Conservation (phyloP, 1,140 invertebrate genomes). For the Penaeus chinensis region DNA sequence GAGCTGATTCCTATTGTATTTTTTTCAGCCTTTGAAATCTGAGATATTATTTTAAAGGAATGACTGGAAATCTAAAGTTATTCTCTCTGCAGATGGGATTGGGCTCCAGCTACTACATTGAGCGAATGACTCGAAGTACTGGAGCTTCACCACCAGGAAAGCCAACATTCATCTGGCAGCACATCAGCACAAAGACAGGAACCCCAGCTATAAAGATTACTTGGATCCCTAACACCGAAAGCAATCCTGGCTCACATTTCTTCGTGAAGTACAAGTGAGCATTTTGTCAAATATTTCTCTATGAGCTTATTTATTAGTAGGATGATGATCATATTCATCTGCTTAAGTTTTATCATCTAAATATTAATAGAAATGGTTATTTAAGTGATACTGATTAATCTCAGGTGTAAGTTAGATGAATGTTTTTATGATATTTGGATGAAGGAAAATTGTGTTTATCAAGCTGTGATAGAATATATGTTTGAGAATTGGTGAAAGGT, state of each 20-base stretch:
- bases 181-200: conserved; percentile 79
- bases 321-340: too few species aligned
- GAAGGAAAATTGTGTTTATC: too few species aligned
- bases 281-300: conserved; percentile 3
- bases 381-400: too few species aligned
- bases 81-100: conserved; percentile 50
- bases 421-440: too few species aligned
- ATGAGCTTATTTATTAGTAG: too few species aligned
- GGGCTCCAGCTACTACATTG: conserved; percentile 78
- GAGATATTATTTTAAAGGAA: too few species aligned
- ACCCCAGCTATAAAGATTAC: conserved; percentile 81
- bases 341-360: too few species aligned
- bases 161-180: conserved; percentile 81
- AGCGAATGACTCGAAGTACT: conserved; percentile 77
- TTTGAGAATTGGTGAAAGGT: too few species aligned
- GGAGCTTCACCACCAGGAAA: conserved; percentile 76
- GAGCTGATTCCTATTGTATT: background rate
- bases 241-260: conserved; percentile 84
- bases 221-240: conserved; percentile 80
- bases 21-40: background rate
- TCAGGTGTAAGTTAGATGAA: too few species aligned
- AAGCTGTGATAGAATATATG: too few species aligned
- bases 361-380: too few species aligned
- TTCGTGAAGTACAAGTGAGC: conserved; percentile 83
- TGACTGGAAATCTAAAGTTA: conserved; percentile 28